phyloP scores from a whole-genome alignment of 1,140 invertebrate species.

The Oryzaephilus surinamensis region DNA sequence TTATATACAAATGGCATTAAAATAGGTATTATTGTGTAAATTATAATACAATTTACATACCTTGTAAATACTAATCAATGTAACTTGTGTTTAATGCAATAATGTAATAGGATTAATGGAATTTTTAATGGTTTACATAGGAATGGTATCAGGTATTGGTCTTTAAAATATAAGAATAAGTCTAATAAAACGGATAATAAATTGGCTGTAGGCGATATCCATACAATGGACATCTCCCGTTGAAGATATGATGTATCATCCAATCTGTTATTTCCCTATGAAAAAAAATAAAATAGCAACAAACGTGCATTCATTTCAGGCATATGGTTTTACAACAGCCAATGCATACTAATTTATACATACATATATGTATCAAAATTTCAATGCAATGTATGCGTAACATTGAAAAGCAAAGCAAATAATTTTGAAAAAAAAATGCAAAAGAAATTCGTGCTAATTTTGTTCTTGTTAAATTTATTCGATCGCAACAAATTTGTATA shows the following conservation, averaged over 20 bases:
- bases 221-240: constrained; percentile 28
- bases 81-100: constrained; percentile 31
- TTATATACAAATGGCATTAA: constrained; percentile 1
- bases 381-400: background rate
- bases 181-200: constrained; percentile 33
- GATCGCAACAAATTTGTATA: constrained; percentile 5
- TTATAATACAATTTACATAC: constrained; percentile 14
- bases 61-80: constrained; percentile 20
- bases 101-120: constrained; percentile 38
- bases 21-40: background rate
- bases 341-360: constrained; percentile 16
- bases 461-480: too few relatives aligned
- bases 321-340: too few relatives aligned
- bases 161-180: constrained; percentile 36
- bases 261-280: constrained; percentile 25
- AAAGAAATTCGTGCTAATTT: background rate
- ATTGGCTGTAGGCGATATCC: constrained; percentile 33
- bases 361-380: background rate
- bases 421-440: background rate
- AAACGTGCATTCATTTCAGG: too few relatives aligned
- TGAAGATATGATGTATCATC: constrained; percentile 26
- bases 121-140: constrained; percentile 35
- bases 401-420: background rate
- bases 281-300: constrained; percentile 28
- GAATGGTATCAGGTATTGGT: constrained; percentile 33